Percentiles rank a stretch among this genome's conserved stretches.
phyloP scores from a whole-genome alignment of 2,888 invertebrate species.

The Octodonta nipae region DNA sequence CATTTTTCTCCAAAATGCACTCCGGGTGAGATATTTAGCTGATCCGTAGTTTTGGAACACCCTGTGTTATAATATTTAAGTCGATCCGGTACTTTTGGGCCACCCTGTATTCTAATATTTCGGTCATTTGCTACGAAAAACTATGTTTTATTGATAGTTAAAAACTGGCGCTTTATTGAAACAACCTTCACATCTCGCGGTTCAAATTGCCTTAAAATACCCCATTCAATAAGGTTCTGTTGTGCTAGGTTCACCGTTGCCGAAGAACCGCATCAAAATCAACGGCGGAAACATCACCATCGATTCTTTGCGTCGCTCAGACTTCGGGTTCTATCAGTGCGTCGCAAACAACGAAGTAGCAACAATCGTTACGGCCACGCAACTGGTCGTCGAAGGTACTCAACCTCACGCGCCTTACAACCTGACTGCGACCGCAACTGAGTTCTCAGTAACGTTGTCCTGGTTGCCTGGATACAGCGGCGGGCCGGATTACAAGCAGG shows the following conservation, averaged over 20 bases:
- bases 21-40: too few relatives aligned
- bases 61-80: too few relatives aligned
- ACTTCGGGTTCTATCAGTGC: constrained; percentile 93
- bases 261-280: constrained; percentile 64
- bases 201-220: constrained; percentile 1
- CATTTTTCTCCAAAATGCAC: too few relatives aligned
- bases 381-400: constrained; percentile 68
- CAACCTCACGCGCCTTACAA: constrained; percentile 96
- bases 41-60: too few relatives aligned
- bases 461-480: constrained; percentile 95
- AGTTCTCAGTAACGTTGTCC: constrained; percentile 77
- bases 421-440: constrained; percentile 72
- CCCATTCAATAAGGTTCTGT: not conserved
- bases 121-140: too few relatives aligned
- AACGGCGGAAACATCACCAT: constrained; percentile 84
- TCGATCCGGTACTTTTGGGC: too few relatives aligned
- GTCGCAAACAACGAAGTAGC: constrained; percentile 91
- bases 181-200: too few relatives aligned
- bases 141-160: too few relatives aligned
- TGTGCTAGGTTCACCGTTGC: constrained; percentile 46
- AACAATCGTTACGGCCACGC: constrained; percentile 81
- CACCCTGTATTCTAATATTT: too few relatives aligned
- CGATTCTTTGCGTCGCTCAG: constrained; percentile 70
- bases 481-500: constrained; percentile 83
- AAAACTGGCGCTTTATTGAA: too few relatives aligned